Conservation (phyloP, 2,113 vertebrate genomes). For the Dipodomys ordii region DNA sequence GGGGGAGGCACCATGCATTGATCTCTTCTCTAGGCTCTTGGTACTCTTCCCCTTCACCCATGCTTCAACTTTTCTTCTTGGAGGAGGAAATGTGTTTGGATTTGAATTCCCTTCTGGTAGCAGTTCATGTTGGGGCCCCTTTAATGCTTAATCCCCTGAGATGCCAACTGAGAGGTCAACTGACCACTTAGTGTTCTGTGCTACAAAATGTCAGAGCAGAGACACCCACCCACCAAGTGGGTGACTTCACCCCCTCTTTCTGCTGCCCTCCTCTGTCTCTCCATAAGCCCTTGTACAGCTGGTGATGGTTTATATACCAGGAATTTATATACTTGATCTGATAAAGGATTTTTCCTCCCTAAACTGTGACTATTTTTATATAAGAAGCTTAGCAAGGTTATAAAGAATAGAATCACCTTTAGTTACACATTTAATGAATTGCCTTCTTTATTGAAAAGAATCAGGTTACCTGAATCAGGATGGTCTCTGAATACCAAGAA, state of each 20-base stretch:
- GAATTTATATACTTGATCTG: slow-evolving; percentile 54
- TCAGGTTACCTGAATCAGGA: slow-evolving; percentile 68
- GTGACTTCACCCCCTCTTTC: neutral
- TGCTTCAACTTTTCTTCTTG: neutral
- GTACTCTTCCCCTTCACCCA: neutral
- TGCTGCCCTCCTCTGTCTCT: neutral
- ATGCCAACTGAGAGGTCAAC: neutral
- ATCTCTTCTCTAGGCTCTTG: neutral
- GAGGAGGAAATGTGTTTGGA: neutral
- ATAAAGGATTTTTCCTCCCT: slow-evolving; percentile 25
- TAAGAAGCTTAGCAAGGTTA: slow-evolving; percentile 60
- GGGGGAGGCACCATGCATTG: fast-evolving
- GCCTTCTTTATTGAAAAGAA: slow-evolving; percentile 72
- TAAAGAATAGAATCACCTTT: slow-evolving; percentile 74
- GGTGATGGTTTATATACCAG: slow-evolving; percentile 5
- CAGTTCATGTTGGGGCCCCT: neutral
- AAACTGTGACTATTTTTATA: slow-evolving; percentile 71
- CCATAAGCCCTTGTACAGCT: neutral
- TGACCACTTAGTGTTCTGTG: neutral
- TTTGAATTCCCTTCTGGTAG: neutral
- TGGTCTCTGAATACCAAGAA: slow-evolving; percentile 62
- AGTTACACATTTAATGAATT: slow-evolving; percentile 72
- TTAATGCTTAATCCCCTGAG: neutral
- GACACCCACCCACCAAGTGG: neutral
- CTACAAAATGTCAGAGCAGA: neutral